A percentile compares a stretch with the other conserved stretches of the same genome.
phyloP scores from a whole-genome alignment of 2,113 vertebrate species.

The Passer domesticus region DNA sequence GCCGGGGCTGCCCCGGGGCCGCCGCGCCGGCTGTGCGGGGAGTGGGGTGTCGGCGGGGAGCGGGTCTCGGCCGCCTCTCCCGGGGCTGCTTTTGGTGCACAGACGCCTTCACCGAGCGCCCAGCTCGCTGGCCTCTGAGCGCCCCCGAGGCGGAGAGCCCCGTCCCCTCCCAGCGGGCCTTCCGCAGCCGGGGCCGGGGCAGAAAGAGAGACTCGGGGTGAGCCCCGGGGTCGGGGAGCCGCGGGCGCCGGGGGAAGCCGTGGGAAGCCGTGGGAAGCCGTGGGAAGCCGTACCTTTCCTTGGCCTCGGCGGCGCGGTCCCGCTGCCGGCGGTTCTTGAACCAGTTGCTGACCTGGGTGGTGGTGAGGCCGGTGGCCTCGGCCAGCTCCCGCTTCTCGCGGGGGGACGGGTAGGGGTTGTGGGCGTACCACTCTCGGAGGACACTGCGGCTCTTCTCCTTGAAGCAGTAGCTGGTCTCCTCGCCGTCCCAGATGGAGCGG shows the following conservation, averaged over 20 bases:
- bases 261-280: not conserved
- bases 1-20: not conserved
- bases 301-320: slow-evolving; percentile 96
- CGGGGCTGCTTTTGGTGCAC: not conserved
- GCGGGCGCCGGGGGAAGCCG: not conserved
- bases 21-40: not conserved
- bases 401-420: slow-evolving; percentile 97
- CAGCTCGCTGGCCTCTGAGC: not conserved
- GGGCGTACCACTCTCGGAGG: slow-evolving; percentile 97
- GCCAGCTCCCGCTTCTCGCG: slow-evolving; percentile 97
- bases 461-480: slow-evolving; percentile 99
- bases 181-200: not conserved
- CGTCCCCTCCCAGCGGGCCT: not conserved
- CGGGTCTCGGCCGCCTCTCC: not conserved
- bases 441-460: slow-evolving; percentile 98
- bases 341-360: slow-evolving; percentile 99
- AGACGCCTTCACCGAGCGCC: not conserved
- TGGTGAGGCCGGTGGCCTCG: slow-evolving; percentile 97
- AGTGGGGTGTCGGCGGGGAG: not conserved
- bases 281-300: slow-evolving; percentile 87
- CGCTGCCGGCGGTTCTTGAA: slow-evolving; percentile 96
- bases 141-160: not conserved
- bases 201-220: not conserved
- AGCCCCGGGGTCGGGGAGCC: not conserved
- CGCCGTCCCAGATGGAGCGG: slow-evolving; percentile 98